A percentile compares a stretch with the other conserved stretches of the same genome.
Evolutionary conservation across 2,888 invertebrate genomes (phyloP).

Genomic region (Cyaniris semiargus): DNA sequence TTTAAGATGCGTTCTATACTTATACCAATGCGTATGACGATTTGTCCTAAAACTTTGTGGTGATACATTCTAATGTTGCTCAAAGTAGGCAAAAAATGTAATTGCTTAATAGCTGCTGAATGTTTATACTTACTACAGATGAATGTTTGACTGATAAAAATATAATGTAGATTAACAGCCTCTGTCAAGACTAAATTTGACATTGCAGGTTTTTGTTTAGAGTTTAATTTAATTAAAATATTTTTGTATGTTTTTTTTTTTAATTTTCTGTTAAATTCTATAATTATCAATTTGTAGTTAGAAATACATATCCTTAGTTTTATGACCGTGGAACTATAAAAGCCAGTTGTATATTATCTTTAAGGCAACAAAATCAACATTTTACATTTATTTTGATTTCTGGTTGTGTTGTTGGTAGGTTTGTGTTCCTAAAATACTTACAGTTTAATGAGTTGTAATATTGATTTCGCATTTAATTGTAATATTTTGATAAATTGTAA

Average conservation of each 20-base stretch:
- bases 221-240: conserved; percentile 32
- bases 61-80: conserved; percentile 11
- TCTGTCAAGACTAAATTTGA: conserved; percentile 12
- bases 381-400: neutral
- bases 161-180: neutral
- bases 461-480: conserved; percentile 23
- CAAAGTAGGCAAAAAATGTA: conserved; percentile 25
- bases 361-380: neutral
- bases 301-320: conserved; percentile 2
- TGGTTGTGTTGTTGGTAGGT: neutral
- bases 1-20: neutral
- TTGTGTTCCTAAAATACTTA: conserved; percentile 25
- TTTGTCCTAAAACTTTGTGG: conserved; percentile 8
- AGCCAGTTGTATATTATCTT: neutral
- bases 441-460: neutral
- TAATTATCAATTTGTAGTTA: neutral
- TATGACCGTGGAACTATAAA: neutral
- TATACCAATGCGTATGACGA: neutral
- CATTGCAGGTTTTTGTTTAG: neutral
- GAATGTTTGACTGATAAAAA: conserved; percentile 19
- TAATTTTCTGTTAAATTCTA: conserved; percentile 8
- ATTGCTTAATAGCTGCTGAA: conserved; percentile 5
- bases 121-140: neutral
- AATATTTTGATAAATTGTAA: conserved; percentile 9
- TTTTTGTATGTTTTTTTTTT: conserved; percentile 25